These are phyloP conservation scores for Poecilia gillii DNA, from an alignment of 2,797 vertebrate genomes.

Conservation along the genomic window DNA sequence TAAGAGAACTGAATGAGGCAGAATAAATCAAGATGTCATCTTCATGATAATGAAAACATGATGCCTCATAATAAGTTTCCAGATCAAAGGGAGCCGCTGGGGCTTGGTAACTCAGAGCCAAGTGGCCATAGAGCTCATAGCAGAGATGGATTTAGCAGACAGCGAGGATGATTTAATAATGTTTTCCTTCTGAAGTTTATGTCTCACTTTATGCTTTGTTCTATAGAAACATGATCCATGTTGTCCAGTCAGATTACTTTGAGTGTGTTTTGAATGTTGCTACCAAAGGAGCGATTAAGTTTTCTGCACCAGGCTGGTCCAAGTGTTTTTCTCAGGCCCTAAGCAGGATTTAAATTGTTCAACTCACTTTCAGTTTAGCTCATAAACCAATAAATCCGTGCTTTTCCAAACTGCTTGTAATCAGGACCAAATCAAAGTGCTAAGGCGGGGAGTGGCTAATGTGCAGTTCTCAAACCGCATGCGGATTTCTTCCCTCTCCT, in stretches of 20 bases:
- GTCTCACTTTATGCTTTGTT: constrained; percentile 4
- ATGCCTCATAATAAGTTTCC: constrained; percentile 72
- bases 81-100: constrained; percentile 63
- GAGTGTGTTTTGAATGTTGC: neutral
- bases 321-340: neutral
- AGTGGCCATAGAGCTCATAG: constrained; percentile 41
- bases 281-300: neutral
- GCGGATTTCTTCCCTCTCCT: neutral
- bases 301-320: neutral
- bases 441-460: neutral
- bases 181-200: constrained; percentile 36
- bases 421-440: neutral
- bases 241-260: neutral
- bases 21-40: constrained; percentile 80
- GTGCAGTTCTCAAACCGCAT: neutral
- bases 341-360: neutral
- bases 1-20: constrained; percentile 69
- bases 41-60: constrained; percentile 79
- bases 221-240: constrained; percentile 8
- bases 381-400: neutral
- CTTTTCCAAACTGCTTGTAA: neutral
- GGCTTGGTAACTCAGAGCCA: constrained; percentile 60
- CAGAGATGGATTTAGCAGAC: constrained; percentile 41
- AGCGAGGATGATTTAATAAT: constrained; percentile 39
- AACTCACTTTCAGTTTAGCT: neutral